Evolutionary conservation across 2,797 vertebrate species (phyloP).

Genomic region (Huso huso): DNA sequence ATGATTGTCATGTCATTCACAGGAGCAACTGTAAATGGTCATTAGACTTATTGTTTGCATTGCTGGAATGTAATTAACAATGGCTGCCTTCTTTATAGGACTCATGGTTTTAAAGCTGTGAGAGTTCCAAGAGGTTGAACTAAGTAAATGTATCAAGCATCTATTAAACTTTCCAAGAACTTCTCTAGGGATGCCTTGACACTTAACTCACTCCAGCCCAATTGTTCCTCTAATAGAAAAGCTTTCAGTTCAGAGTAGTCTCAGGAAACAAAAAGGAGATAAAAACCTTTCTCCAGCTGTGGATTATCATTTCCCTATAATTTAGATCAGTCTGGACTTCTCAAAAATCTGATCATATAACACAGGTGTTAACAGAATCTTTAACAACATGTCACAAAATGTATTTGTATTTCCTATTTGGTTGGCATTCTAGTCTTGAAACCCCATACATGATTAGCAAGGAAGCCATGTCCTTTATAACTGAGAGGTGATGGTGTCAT

Average conservation of each 20-base stretch:
- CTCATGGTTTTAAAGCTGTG: constrained; percentile 40
- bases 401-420: too few species aligned
- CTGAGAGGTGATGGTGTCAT: not conserved
- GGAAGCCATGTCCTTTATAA: not conserved
- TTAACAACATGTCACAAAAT: too few species aligned
- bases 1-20: constrained; percentile 28
- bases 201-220: constrained; percentile 38
- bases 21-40: constrained; percentile 44
- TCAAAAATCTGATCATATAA: too few species aligned
- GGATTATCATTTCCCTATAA: constrained; percentile 30
- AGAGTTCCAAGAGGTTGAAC: constrained; percentile 40
- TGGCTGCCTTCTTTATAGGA: constrained; percentile 53
- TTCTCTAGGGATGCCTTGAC: constrained; percentile 41
- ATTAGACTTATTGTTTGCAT: constrained; percentile 55
- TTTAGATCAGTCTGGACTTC: not conserved
- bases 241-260: constrained; percentile 23
- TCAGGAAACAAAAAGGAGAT: constrained; percentile 25
- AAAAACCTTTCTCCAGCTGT: constrained; percentile 27
- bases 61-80: constrained; percentile 54
- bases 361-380: too few species aligned
- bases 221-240: constrained; percentile 23
- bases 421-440: too few species aligned
- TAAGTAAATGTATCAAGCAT: constrained; percentile 36
- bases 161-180: constrained; percentile 43
- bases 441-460: too few species aligned